phyloP scores from a whole-genome alignment of 2,888 invertebrate species.

The Dicyrtoma fusca region DNA sequence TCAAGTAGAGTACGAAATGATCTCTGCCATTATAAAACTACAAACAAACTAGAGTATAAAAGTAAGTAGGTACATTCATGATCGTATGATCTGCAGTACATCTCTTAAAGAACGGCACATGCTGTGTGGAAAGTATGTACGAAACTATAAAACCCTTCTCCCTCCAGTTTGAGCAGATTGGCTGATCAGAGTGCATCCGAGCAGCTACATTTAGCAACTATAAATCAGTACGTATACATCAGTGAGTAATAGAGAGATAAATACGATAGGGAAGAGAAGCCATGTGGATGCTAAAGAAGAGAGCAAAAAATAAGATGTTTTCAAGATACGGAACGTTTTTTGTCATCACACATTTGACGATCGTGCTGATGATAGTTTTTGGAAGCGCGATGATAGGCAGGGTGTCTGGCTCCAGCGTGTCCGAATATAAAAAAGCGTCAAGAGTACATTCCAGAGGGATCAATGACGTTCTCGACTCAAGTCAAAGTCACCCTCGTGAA shows the following conservation, averaged over 20 bases:
- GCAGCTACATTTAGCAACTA: too few relatives aligned
- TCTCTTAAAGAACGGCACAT: too few relatives aligned
- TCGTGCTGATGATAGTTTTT: slow-evolving; percentile 26
- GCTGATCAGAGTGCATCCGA: too few relatives aligned
- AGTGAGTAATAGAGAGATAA: slow-evolving; percentile 38
- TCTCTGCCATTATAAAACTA: too few relatives aligned
- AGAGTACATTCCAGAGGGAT: slow-evolving; percentile 33
- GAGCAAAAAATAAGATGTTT: slow-evolving; percentile 8
- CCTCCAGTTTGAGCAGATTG: too few relatives aligned
- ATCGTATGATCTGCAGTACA: too few relatives aligned
- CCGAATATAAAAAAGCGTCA: slow-evolving; percentile 40
- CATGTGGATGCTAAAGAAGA: slow-evolving; percentile 20
- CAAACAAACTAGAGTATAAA: too few relatives aligned
- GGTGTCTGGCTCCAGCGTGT: slow-evolving; percentile 29
- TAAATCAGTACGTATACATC: neutral
- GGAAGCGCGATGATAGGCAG: slow-evolving; percentile 11
- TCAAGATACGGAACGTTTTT: slow-evolving; percentile 14
- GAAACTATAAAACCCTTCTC: too few relatives aligned
- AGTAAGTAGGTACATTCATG: too few relatives aligned
- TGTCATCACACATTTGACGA: slow-evolving; percentile 16
- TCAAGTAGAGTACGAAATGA: too few relatives aligned
- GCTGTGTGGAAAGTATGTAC: too few relatives aligned
- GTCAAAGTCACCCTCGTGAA: slow-evolving; percentile 11
- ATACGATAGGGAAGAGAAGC: slow-evolving; percentile 9
- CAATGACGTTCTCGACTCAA: slow-evolving; percentile 30